Conservation (phyloP, 2,797 vertebrate genomes). For the Loriculus beryllinus region DNA sequence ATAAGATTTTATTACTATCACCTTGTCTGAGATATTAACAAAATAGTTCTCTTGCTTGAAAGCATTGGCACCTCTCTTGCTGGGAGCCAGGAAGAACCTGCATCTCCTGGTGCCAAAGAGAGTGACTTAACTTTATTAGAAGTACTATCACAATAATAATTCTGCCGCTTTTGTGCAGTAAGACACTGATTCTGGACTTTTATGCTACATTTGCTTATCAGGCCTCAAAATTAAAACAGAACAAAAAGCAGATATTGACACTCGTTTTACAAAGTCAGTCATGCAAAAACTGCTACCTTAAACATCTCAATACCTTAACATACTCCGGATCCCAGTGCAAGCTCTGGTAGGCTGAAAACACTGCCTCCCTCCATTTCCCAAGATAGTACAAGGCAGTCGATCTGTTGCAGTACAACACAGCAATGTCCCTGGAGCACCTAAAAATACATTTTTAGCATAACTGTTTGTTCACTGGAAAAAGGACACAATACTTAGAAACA, state of each 20-base stretch:
- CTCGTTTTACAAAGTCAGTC: background rate
- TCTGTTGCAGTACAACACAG: slow-evolving; percentile 75
- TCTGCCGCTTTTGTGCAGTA: background rate
- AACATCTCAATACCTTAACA: slow-evolving; percentile 68
- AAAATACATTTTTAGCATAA: background rate
- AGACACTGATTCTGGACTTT: background rate
- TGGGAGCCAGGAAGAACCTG: background rate
- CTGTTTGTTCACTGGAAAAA: background rate
- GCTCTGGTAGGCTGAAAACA: slow-evolving; percentile 60
- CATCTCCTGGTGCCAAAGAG: background rate
- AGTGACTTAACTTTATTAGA: background rate
- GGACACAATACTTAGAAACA: background rate
- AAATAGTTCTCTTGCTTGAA: background rate
- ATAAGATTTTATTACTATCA: background rate
- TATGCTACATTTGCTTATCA: background rate
- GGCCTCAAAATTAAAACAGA: background rate
- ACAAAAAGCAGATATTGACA: background rate
- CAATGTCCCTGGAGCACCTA: slow-evolving; percentile 69
- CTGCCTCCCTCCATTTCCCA: slow-evolving; percentile 70
- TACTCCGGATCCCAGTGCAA: slow-evolving; percentile 66
- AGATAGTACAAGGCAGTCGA: slow-evolving; percentile 75
- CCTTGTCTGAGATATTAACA: background rate
- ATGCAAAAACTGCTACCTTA: background rate
- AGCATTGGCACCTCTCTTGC: background rate
- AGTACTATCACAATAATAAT: background rate